Percentiles rank a stretch among this genome's conserved stretches.
These are phyloP conservation scores for Vireo altiloquus DNA, from an alignment of 2,113 vertebrate species.

Conservation along the genomic window DNA sequence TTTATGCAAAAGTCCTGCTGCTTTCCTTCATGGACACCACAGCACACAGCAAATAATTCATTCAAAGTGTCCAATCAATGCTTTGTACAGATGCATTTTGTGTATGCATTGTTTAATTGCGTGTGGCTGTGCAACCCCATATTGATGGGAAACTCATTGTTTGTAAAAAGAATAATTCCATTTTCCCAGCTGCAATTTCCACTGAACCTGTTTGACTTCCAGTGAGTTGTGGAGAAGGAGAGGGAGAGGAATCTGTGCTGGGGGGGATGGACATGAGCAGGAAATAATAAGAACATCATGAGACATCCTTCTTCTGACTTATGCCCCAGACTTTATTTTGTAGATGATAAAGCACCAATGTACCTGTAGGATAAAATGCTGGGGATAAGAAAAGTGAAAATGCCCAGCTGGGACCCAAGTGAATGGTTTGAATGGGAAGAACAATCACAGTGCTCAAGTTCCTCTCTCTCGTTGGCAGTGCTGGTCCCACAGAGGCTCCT, in stretches of 20 bases:
- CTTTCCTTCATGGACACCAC: neutral
- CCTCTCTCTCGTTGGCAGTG: accelerated
- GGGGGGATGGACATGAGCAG: neutral
- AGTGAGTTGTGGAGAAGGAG: neutral
- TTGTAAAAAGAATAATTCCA: conserved; percentile 20
- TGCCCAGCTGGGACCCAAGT: neutral
- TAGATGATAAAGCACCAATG: neutral
- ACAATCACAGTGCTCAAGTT: neutral
- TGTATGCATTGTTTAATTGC: neutral
- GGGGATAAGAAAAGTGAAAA: neutral
- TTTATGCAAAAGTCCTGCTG: neutral
- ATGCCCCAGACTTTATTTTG: neutral
- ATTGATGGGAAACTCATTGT: neutral
- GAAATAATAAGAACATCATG: neutral
- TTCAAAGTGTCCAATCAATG: conserved; percentile 14
- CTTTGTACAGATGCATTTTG: neutral
- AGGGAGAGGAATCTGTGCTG: neutral
- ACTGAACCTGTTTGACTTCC: neutral
- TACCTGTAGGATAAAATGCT: neutral
- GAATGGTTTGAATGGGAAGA: neutral
- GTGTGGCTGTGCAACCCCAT: neutral
- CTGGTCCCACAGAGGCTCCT: neutral
- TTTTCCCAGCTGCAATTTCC: neutral
- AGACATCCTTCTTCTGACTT: neutral
- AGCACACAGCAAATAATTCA: neutral